Base-by-base conservation (phyloP, 2,797 vertebrate genomes). In the Melanotaenia nigrans region DNA sequence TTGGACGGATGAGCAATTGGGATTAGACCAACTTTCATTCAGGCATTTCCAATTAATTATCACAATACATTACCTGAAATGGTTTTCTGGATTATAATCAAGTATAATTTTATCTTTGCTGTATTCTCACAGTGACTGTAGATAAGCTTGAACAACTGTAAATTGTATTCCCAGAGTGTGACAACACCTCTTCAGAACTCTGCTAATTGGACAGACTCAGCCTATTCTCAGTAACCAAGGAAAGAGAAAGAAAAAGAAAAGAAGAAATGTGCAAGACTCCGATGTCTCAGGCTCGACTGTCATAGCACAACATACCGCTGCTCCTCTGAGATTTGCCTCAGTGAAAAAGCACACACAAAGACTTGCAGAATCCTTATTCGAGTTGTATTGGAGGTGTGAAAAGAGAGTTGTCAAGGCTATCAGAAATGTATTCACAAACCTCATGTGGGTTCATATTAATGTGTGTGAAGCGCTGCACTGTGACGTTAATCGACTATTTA, bases 131-230 rank as follows among this genome's bases (percentile, higher is more conserved):
- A 68, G 73, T 35, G 24, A 77, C 84, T 83, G 89, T 71, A 85
- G 77, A 84, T 89, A 66, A 57, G 81, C 78, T 84, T 75, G 85
- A 88, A 82, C 77, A 86, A 89, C 84, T 88, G 87, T 86, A 90
- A 88, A 92, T 88, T 89, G 84, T 85, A 90, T 91, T 92, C 86
- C 81, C 69, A 65, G 57, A 75, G 77, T 90, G 91, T 87, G 79
- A 87, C 87, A 85, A 89, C 89, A 89, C 89, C 87, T 92, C 78
- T 72, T 85, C 87, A 85, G 81, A 85, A 87, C 87, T 68, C 82
- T 85, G 87, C 85, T 92, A 93, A 93, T 93, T 92, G 85, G 91
- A 71, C 87, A 83, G 81, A 82, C 75, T 75, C 76, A 85, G 77
- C 78, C 79, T 85, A 81, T 90, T 91, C 89, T 89, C 84, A 65